Evolutionary conservation across 2,797 vertebrate genomes (phyloP), one percentile per base, ranked within the genome.

Genomic region (Myoxocephalus aenaeus): DNA sequence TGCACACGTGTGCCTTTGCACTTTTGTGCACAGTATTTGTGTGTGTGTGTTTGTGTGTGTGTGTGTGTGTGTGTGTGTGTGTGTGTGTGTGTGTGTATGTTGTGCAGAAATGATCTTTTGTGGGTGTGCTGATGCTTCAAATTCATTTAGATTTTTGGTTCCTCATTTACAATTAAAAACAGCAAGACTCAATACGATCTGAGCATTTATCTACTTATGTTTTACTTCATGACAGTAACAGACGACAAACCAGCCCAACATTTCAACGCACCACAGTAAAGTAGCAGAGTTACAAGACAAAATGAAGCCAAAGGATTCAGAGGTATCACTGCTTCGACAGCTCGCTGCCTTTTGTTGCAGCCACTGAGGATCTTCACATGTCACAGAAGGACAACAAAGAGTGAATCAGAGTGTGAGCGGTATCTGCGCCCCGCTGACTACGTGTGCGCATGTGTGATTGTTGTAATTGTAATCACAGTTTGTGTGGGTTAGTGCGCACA

Each of bases 331-430:
- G 51, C 36, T 61, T 65, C 40, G 12, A 78, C 63, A 68, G 70
- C 65, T 74, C 57, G 8, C 54, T 48, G 56, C 12, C 58, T 75
- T 79, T 51, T 80, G 65, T 77, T 68, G 65, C 63, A 27, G 65
- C 57, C 65, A 29, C 56, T 9, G 38, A 40, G 53, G 20, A 73
- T 72, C 73, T 79, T 86, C 53, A 66, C 68, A 53, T 75, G 38
- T 67, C 77, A 67, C 78, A 88, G 81, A 81, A 79, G 68, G 73
- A 88, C 81, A 73, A 82, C 82, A 82, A 72, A 80, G 80, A 82
- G 81, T 75, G 71, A 89, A 83, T 84, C 75, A 79, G 66, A 80
- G 68, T 57, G 44, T 72, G 77, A 88, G 77, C 50, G 48, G 63
- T 75, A 57, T 73, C 83, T 75, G 66, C 34, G 1, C 36, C 81